phyloP scores from a whole-genome alignment of 2,888 invertebrate species.

The Tachina lurida region DNA sequence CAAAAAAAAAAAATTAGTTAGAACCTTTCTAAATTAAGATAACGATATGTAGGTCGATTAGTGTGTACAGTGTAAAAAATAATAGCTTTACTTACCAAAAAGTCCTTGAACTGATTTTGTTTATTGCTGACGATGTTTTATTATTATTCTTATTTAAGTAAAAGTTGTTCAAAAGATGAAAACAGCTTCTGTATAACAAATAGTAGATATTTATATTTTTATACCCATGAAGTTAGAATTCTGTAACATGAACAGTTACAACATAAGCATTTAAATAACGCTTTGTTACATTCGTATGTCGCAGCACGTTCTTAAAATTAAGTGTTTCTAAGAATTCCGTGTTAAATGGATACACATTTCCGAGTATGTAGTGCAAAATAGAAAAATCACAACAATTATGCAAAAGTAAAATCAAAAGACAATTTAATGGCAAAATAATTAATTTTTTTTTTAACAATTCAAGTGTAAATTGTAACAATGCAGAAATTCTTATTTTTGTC shows the following conservation, averaged over 20 bases:
- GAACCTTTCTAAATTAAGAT: neutral
- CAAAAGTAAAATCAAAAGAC: neutral
- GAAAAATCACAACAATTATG: conserved; percentile 35
- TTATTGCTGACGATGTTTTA: conserved; percentile 38
- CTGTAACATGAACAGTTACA: conserved; percentile 33
- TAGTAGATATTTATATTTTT: conserved; percentile 11
- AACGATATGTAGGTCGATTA: neutral
- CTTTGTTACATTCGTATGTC: neutral
- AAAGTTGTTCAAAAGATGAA: conserved; percentile 28
- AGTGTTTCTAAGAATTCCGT: neutral
- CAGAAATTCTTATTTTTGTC: neutral
- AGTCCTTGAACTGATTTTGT: conserved; percentile 66
- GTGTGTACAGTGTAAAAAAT: neutral
- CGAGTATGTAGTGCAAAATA: neutral
- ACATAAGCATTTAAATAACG: neutral
- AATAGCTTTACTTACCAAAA: conserved; percentile 60
- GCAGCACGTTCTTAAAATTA: neutral
- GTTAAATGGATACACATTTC: neutral
- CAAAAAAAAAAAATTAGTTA: too few species aligned
- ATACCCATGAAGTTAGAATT: conserved; percentile 33
- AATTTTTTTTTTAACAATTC: conserved; percentile 21
- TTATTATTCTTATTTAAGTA: conserved; percentile 8
- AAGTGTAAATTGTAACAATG: conserved; percentile 12
- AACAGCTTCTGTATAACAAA: conserved; percentile 16
- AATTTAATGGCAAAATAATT: neutral